Percentiles rank a stretch among this genome's conserved stretches.
phyloP scores from a whole-genome alignment of 92 coral and sea anemone genomes.

The Siderastrea siderea region DNA sequence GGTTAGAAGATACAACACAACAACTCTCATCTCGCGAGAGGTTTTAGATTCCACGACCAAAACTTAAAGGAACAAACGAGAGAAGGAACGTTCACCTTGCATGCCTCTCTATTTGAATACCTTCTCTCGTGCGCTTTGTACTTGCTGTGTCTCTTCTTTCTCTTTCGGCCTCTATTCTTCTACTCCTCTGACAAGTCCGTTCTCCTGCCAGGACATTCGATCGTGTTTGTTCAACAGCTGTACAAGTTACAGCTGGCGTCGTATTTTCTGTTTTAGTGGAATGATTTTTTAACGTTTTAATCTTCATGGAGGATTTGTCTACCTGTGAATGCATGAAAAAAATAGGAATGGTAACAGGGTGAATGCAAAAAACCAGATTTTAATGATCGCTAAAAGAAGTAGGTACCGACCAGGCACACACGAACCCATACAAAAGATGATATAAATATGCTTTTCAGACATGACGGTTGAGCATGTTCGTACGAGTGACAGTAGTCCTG shows the following conservation, averaged over 20 bases:
- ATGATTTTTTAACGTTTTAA: conserved; percentile 17
- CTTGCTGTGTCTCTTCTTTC: background rate
- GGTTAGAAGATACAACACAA: no score
- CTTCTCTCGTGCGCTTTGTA: background rate
- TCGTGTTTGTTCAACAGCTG: background rate
- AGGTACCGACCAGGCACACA: no score
- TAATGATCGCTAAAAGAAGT: no score
- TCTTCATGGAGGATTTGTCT: conserved; percentile 73
- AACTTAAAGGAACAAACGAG: no score
- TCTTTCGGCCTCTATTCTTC: background rate
- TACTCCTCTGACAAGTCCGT: background rate
- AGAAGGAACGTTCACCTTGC: no score
- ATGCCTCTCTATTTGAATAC: background rate
- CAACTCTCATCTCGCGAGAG: no score
- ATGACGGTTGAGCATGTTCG: no score
- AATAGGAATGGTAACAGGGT: background rate
- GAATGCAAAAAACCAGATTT: no score
- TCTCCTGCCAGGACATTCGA: background rate
- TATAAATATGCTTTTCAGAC: no score
- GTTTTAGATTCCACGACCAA: no score
- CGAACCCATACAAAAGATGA: no score
- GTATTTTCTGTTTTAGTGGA: background rate
- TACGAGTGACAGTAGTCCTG: no score
- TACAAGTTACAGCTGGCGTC: background rate
- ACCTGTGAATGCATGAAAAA: conserved; percentile 27